Evolutionary conservation across 2,888 invertebrate genomes (phyloP).

Genomic region (Flexamia atlantica): DNA sequence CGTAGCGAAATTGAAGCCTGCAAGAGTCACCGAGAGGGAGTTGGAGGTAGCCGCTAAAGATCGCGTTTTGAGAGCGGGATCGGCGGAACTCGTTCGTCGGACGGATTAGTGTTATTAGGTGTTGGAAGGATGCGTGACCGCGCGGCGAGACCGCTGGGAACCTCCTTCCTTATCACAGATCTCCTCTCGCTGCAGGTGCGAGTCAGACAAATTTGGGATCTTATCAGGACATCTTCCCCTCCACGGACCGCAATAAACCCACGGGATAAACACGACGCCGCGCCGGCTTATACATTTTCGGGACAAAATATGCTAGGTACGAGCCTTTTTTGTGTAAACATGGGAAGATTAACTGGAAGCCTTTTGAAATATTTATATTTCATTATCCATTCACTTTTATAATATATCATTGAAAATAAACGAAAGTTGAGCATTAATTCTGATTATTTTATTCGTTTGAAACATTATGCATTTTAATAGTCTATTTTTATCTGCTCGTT

Average conservation of each 20-base stretch:
- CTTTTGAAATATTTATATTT: too few species aligned
- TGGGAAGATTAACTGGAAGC: not conserved
- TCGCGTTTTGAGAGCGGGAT: conserved; percentile 10
- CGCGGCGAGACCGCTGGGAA: not conserved
- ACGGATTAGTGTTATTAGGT: conserved; percentile 50
- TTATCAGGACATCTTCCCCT: conserved; percentile 26
- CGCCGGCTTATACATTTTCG: conserved; percentile 18
- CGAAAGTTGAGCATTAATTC: too few species aligned
- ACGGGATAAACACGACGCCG: conserved; percentile 26
- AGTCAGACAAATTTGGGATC: conserved; percentile 46
- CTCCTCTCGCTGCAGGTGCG: conserved; percentile 45
- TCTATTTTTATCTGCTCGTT: too few species aligned
- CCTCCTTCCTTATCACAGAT: conserved; percentile 21
- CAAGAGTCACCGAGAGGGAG: not conserved
- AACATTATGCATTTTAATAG: too few species aligned
- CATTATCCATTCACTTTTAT: too few species aligned
- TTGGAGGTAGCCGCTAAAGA: conserved; percentile 27
- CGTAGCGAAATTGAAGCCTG: too few species aligned
- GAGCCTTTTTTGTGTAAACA: not conserved
- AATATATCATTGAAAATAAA: too few species aligned
- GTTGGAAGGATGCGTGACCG: conserved; percentile 42
- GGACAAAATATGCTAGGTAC: not conserved
- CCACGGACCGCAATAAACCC: conserved; percentile 22
- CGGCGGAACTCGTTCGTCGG: conserved; percentile 15
- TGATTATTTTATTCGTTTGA: too few species aligned